A percentile compares a stretch with the other conserved stretches of the same genome.
Evolutionary conservation across 2,113 vertebrate genomes (phyloP).

Genomic region (Pedetes capensis): DNA sequence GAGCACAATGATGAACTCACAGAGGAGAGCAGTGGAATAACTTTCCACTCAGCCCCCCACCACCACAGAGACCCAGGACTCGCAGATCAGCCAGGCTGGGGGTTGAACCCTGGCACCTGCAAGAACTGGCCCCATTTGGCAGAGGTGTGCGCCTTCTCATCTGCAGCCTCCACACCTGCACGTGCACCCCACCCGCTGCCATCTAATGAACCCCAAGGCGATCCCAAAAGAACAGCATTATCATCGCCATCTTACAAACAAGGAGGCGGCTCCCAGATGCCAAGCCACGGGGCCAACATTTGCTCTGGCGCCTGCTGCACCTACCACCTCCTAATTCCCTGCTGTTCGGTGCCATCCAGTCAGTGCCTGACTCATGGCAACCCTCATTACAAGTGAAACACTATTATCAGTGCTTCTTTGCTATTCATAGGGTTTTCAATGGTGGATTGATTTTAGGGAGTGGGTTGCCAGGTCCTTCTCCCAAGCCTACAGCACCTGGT

Average conservation of each 20-base stretch:
- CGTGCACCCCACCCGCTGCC: rapidly evolving
- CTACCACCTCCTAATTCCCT: too few species aligned
- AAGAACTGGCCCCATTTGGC: background rate
- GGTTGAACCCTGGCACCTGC: background rate
- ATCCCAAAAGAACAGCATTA: too few species aligned
- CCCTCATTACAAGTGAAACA: too few species aligned
- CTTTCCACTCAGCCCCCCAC: background rate
- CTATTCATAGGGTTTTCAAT: too few species aligned
- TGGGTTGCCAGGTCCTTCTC: too few species aligned
- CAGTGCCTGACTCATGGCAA: too few species aligned
- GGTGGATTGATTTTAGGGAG: too few species aligned
- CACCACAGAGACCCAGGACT: background rate
- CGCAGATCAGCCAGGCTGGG: background rate
- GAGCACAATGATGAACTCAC: background rate
- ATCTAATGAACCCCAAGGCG: background rate
- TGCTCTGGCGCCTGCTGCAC: background rate
- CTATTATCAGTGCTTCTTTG: too few species aligned
- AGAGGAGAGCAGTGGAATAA: background rate
- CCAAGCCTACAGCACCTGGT: too few species aligned
- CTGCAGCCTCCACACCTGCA: background rate
- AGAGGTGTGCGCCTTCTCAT: background rate
- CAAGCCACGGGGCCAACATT: background rate
- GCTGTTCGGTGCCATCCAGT: too few species aligned
- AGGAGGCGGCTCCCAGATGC: background rate
- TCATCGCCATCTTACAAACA: background rate